phyloP scores from a whole-genome alignment of 2,888 invertebrate species.

The Eilema griseolum region DNA sequence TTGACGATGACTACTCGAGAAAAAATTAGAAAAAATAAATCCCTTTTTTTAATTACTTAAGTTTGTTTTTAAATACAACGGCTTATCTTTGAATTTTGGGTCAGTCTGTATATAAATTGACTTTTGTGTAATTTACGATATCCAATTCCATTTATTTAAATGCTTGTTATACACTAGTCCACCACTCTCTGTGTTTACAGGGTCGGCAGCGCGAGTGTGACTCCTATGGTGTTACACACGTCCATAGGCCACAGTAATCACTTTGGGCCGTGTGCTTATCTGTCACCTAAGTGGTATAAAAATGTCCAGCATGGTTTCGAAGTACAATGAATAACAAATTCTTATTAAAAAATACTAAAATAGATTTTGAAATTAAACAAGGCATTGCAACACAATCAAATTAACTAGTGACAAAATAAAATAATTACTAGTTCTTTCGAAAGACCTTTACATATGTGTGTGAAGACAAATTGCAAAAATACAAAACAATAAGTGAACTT shows the following conservation, averaged over 20 bases:
- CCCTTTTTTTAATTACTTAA: no score
- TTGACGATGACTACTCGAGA: no score
- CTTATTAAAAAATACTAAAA: neutral
- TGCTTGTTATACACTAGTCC: neutral
- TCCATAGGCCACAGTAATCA: no score
- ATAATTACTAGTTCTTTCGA: neutral
- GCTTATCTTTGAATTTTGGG: no score
- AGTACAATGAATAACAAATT: neutral
- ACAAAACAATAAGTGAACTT: neutral
- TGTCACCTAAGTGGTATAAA: no score
- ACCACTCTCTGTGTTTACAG: no score
- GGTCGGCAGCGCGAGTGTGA: no score
- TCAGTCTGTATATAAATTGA: neutral
- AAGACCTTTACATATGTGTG: neutral
- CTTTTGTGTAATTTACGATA: neutral
- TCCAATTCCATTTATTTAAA: neutral
- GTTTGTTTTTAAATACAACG: no score
- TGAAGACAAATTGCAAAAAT: slow-evolving; percentile 2
- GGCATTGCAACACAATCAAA: neutral
- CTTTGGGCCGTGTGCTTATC: no score
- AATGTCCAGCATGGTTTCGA: neutral
- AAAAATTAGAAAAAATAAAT: no score
- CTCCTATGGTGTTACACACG: no score
- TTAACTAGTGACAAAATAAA: slow-evolving; percentile 1
- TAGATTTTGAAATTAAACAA: neutral